phyloP scores from a whole-genome alignment of 2,888 invertebrate species.

The Dynastes hyllus region DNA sequence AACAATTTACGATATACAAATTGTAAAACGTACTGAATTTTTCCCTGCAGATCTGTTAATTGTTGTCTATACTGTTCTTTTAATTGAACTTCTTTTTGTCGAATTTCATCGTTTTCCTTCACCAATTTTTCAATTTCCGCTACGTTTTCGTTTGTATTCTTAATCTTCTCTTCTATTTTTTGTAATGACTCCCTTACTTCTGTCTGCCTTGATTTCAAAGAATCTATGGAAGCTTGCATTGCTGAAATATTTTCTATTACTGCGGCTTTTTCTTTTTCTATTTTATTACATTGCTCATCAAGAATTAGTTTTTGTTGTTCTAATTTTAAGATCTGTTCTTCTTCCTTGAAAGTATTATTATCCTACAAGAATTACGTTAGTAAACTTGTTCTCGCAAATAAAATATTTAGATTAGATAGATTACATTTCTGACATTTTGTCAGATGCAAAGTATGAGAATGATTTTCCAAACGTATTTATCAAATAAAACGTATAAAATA shows the following conservation, averaged over 20 bases:
- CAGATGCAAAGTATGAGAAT: no score
- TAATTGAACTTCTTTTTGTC: constrained; percentile 82
- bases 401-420: no score
- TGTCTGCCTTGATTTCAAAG: constrained; percentile 65
- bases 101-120: constrained; percentile 81
- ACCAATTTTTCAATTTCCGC: constrained; percentile 77
- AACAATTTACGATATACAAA: neutral
- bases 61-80: constrained; percentile 83
- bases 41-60: constrained; percentile 73
- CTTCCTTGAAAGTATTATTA: constrained; percentile 64
- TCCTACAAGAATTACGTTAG: constrained; percentile 61
- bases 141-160: constrained; percentile 72
- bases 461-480: no score
- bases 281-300: constrained; percentile 71
- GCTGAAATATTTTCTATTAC: constrained; percentile 71
- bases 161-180: constrained; percentile 70
- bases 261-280: constrained; percentile 72
- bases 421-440: no score
- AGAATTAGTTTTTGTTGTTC: constrained; percentile 65
- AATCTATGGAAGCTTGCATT: constrained; percentile 66
- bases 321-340: constrained; percentile 62
- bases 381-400: neutral
- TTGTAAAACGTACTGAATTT: constrained; percentile 67
- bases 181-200: constrained; percentile 70
- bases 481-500: no score